These are phyloP conservation scores for Leptothorax acervorum DNA, from an alignment of 2,888 invertebrate genomes.

Conservation along the genomic window DNA sequence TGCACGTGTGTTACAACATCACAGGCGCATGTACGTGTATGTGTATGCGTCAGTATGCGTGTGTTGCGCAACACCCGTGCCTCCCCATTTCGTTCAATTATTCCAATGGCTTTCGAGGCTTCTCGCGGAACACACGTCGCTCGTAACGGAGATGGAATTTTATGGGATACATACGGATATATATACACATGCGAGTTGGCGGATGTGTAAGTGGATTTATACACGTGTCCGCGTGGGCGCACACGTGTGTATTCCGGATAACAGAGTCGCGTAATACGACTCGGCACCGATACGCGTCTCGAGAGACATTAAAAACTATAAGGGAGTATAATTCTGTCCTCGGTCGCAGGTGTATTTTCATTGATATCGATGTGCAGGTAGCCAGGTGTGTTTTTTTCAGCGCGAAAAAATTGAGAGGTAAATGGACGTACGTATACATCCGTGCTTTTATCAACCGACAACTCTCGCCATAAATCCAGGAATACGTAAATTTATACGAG, in stretches of 20 bases:
- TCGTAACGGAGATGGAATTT: conserved; percentile 62
- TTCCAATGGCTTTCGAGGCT: conserved; percentile 61
- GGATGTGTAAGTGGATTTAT: background rate
- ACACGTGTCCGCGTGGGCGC: background rate
- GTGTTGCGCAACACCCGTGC: conserved; percentile 9
- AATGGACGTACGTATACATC: background rate
- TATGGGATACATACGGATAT: conserved; percentile 39
- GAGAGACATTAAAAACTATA: conserved; percentile 54
- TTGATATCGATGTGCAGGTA: conserved; percentile 45
- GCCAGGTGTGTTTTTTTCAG: conserved; percentile 9
- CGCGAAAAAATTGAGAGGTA: conserved; percentile 8
- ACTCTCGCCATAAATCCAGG: background rate
- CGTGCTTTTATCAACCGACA: conserved; percentile 16
- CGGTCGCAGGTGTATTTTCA: conserved; percentile 40
- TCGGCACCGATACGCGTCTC: conserved; percentile 43
- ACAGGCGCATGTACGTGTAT: background rate
- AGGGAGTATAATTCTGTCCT: conserved; percentile 40
- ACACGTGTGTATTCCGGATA: conserved; percentile 16
- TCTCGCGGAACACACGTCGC: conserved; percentile 54
- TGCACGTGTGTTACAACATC: conserved; percentile 11
- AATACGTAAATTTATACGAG: conserved; percentile 22
- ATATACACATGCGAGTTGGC: background rate
- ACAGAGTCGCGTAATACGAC: conserved; percentile 40
- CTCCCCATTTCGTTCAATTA: conserved; percentile 61
- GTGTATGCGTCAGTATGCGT: too few species aligned